A percentile compares a stretch with the other conserved stretches of the same genome.
Evolutionary conservation across 2,888 invertebrate genomes (phyloP).

Genomic region (Apocheima hispidaria): DNA sequence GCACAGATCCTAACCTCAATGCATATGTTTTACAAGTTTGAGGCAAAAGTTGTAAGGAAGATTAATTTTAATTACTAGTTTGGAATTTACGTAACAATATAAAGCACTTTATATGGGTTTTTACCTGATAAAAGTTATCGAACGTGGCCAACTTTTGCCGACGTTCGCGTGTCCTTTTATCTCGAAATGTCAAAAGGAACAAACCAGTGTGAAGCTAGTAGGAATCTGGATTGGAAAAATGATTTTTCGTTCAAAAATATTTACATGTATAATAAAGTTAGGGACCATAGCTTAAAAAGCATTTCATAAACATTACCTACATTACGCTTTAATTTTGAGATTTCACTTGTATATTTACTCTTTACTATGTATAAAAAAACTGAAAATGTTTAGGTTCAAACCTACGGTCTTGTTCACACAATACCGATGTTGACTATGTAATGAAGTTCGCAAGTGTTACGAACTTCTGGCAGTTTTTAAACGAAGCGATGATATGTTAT

Average conservation of each 20-base stretch:
- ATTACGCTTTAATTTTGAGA: too few species aligned
- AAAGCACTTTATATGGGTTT: conserved; percentile 39
- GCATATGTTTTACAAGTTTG: conserved; percentile 47
- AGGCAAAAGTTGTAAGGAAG: conserved; percentile 33
- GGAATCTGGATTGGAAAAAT: not conserved
- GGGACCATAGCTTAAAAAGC: too few species aligned
- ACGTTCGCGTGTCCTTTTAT: conserved; percentile 83
- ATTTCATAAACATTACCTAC: too few species aligned
- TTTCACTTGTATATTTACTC: too few species aligned
- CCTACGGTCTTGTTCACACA: too few species aligned
- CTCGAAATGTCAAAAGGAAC: conserved; percentile 79
- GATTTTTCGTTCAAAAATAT: conserved; percentile 40
- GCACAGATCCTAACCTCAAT: conserved; percentile 79
- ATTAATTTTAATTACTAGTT: conserved; percentile 32
- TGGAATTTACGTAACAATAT: conserved; percentile 26
- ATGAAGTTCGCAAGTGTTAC: not conserved
- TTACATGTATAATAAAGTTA: too few species aligned
- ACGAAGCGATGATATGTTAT: not conserved
- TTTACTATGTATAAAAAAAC: too few species aligned
- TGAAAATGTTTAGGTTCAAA: too few species aligned
- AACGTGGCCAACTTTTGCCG: conserved; percentile 79
- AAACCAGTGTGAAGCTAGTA: conserved; percentile 52
- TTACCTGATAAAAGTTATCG: conserved; percentile 77
- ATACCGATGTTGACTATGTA: not conserved
- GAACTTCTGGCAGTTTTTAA: not conserved